Base-by-base conservation (phyloP, 2,113 vertebrate species). In the Gambusia holbrooki region DNA sequence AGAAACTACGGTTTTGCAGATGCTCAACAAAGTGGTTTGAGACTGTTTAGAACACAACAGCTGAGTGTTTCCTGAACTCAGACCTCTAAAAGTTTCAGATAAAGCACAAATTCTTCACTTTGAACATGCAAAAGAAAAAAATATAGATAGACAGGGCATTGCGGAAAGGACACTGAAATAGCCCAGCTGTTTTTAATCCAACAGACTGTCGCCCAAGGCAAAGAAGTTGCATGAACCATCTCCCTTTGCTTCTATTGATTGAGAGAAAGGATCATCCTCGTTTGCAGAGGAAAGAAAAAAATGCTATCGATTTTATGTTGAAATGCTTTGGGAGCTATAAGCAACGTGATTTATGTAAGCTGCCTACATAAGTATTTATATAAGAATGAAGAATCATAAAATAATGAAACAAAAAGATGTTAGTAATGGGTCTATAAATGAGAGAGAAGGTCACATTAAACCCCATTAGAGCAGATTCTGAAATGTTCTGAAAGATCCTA, bases 291-390 rank as follows among this genome's bases (percentile, higher is more conserved):
- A 77, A 63, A 60, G 61, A 67, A 78, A 70, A 63, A 69, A 48
- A 27, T 27, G n/a, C 30, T 68, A 89, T 91, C 5, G 88, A 91
- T 81, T 82, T 77, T 5, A 66, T 42, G n/a, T 83, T 9, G 6
- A 85, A 78, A 81, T 74, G 71, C 82, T 78, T 76, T 82, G 74
- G 25, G 33, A 84, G 65, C 42, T 15, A 37, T 37, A 67, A 25
- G 65, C 87, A 62, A 8, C 60, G 37, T 51, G 51, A 83, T 86
- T 92, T 83, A 91, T 87, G 83, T 88, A 92, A 90, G 79, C 88
- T 88, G 85, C 87, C 89, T 84, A 84, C 80, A 76, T 83, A 72
- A 68, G 12, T 64, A 66, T 85, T 89, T 89, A 89, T 85, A 40
- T 87, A 92, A 88, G 82, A 69, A 40, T 61, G 88, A 84, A 75